A percentile compares a stretch with the other conserved stretches of the same genome.
Evolutionary conservation across 2,888 invertebrate genomes (phyloP).

Genomic region (Drymonia ruficornis): DNA sequence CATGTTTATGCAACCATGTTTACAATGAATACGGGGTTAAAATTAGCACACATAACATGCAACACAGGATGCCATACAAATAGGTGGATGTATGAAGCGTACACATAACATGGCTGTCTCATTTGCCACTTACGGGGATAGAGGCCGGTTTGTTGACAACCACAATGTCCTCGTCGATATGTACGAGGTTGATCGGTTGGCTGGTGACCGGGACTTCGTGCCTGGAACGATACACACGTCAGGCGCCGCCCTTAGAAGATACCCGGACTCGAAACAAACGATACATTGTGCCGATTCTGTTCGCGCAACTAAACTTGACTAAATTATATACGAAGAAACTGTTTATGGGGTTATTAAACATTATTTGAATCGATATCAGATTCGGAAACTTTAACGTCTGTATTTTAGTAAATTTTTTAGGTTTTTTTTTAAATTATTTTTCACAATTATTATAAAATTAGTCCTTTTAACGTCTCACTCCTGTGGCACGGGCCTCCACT

Average conservation of each 20-base stretch:
- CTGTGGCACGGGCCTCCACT: too few species aligned
- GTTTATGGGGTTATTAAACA: too few species aligned
- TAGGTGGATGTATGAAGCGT: constrained; percentile 86
- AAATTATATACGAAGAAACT: too few species aligned
- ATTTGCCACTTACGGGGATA: constrained; percentile 98
- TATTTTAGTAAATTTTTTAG: too few species aligned
- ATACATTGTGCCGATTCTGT: neutral
- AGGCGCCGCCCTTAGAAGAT: constrained; percentile 56
- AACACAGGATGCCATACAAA: constrained; percentile 46
- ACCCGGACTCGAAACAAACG: constrained; percentile 55
- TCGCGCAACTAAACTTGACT: too few species aligned
- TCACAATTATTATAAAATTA: too few species aligned
- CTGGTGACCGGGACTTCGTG: constrained; percentile 99
- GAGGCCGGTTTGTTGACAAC: constrained; percentile 99
- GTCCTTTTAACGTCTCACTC: too few species aligned
- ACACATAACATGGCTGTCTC: constrained; percentile 90
- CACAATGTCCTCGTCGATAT: constrained; percentile 99
- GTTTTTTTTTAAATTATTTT: too few species aligned
- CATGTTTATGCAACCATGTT: too few species aligned
- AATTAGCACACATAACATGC: constrained; percentile 38
- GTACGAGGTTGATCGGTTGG: constrained; percentile 98
- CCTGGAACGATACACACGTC: constrained; percentile 88
- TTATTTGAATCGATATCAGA: too few species aligned
- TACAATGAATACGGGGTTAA: too few species aligned
- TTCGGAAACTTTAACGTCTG: too few species aligned